Evolutionary conservation across 2,888 invertebrate genomes (phyloP), one percentile per base, ranked within the genome.

Genomic region (Operophtera brumata): DNA sequence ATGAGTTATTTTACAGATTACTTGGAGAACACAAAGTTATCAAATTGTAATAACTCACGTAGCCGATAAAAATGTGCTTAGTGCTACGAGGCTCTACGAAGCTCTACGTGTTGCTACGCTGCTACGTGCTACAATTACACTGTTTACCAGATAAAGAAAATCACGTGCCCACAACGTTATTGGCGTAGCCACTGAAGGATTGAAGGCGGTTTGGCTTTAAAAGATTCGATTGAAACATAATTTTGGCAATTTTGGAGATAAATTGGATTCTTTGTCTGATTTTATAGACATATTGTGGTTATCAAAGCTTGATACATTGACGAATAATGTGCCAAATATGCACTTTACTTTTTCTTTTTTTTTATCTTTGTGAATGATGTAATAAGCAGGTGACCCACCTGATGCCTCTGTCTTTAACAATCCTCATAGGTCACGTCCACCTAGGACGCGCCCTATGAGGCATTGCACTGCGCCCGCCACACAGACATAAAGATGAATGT

Each of bases 71-170:
- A 50, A 49, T 46, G 55, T 55, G 46, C 42, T 55, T 47, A 49
- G 48, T 44, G 39, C 47, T 47, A 48, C 44, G 44, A 47, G 41
- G 40, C 40, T 54, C 44, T 54, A 45, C 47, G 47, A 37, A 30
- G 39, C 20, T 40, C 51, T 46, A 45, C 45, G 40, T 43, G 49
- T 26, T 40, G 44, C 40, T 45, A 51, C 51, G 45, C 14, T n/a
- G 41, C 42, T 52, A 55, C 55, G 55, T 55, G 55, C 46, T 28
- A n/a, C 55, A 55, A 55, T 55, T 47, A 55, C 45, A 14, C 28
- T 46, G 42, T 50, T 47, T 42, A 55, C 35, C 32, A 28, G 30
- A 30, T 2, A 36, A 35, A 36, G 39, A 45, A 49, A 49, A 54
- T 41, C 48, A 54, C 54, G 48, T 49, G 37, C 36, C 11, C 11